These are phyloP conservation scores for Scomber colias DNA, from an alignment of 2,113 vertebrate genomes.

Conservation along the genomic window DNA sequence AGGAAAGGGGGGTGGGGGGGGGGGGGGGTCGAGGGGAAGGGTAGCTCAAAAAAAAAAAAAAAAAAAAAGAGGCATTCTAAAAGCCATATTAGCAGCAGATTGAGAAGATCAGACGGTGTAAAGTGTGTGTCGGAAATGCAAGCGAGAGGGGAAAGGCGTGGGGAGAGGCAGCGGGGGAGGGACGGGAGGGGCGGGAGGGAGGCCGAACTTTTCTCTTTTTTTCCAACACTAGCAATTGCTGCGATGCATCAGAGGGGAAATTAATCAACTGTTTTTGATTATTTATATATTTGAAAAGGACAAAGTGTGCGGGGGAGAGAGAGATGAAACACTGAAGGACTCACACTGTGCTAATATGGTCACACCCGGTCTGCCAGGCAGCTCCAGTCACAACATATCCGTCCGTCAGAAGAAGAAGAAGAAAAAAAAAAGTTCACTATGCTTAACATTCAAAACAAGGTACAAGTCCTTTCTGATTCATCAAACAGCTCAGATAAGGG, in stretches of 20 bases:
- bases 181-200: background rate
- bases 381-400: conserved; percentile 61
- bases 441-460: conserved; percentile 53
- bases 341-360: conserved; percentile 66
- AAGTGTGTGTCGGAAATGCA: conserved; percentile 52
- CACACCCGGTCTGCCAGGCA: conserved; percentile 50
- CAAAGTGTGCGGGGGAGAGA: conserved; percentile 40
- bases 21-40: conserved; percentile 17
- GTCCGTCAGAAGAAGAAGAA: conserved; percentile 27
- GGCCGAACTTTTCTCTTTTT: conserved; percentile 49
- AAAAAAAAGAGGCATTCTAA: conserved; percentile 38
- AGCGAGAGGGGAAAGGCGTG: conserved; percentile 30
- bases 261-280: conserved; percentile 72
- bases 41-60: conserved; percentile 1
- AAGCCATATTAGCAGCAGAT: conserved; percentile 57
- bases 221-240: conserved; percentile 49
- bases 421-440: conserved; percentile 24
- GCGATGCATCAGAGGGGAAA: conserved; percentile 66
- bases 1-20: conserved; percentile 7
- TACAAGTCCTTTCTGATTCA: conserved; percentile 38
- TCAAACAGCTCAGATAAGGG: conserved; percentile 33
- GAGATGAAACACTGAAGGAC: conserved; percentile 35
- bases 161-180: conserved; percentile 25
- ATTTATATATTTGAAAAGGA: conserved; percentile 72
- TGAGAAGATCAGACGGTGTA: conserved; percentile 68